Base-by-base conservation (phyloP, 1,140 invertebrate species). In the Procambarus clarkii region DNA sequence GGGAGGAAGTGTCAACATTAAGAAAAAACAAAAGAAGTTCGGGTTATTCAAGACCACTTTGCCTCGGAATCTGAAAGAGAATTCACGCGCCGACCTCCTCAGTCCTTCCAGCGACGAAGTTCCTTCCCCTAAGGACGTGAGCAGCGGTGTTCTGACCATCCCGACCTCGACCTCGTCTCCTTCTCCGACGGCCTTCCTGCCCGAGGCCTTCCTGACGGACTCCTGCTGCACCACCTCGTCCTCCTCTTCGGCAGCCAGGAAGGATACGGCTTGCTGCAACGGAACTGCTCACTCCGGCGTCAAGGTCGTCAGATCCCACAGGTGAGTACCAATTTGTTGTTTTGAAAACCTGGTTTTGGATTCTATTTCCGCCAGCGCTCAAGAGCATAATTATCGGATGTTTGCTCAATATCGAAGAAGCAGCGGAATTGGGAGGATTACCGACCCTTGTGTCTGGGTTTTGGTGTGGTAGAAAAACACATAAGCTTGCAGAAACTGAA, bases 1-100 rank as follows among this genome's bases (percentile, higher is more conserved):
- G 46, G 18, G 50, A 54, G 54, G 50, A 9, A n/a, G 58, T 11
- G 44, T 11, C 64, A 46, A 46, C 60, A 74, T n/a, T 64, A 84
- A 84, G 34, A 84, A 84, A 44, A 84, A 84, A 71, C 46, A 80
- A n/a, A 64, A 84, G 64, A 84, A 84, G 45, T 71, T 71, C 34
- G 58, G 58, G 24, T 60, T 64, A 44, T 64, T 84, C 64, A 84
- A 84, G 64, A 71, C 82, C 34, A 84, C 34, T 15, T 44, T 84
- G 15, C 82, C 82, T 9, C 13, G 78, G 78, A 84, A 84, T 64
- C 60, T 84, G 82, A 84, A 84, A 64, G 82, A 84, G 82, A 84
- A 84, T 64, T 84, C 82, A 45, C 24, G 82, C 13, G 82, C 82
- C 0, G 82, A 84, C 64, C 60, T 84, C 34, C 60, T 84, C 58